A percentile compares a stretch with the other conserved stretches of the same genome.
These are phyloP conservation scores for Pterostichus niger DNA, from an alignment of 2,888 invertebrate genomes.

Conservation along the genomic window DNA sequence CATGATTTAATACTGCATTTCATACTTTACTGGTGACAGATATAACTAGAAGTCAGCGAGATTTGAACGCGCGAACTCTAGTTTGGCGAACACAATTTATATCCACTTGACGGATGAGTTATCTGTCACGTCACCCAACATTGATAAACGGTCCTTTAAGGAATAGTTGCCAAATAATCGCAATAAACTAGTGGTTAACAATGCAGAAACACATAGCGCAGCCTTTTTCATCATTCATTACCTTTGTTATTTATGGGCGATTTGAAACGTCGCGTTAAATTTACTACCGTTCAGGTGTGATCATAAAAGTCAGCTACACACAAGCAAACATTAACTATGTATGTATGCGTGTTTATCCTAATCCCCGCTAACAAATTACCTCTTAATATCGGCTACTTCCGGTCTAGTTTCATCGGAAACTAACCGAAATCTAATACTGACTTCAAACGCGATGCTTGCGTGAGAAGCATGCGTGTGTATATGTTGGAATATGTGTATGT, in stretches of 20 bases:
- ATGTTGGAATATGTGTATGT: background rate
- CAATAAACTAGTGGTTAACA: too few relatives aligned
- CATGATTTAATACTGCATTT: too few relatives aligned
- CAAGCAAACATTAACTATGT: background rate
- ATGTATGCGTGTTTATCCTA: background rate
- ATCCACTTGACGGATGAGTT: too few relatives aligned
- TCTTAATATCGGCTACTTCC: constrained; percentile 4
- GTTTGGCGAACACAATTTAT: too few relatives aligned
- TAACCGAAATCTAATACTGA: constrained; percentile 16
- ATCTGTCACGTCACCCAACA: too few relatives aligned
- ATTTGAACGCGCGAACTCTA: too few relatives aligned
- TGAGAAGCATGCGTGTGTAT: background rate
- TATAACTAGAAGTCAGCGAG: too few relatives aligned
- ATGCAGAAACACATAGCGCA: too few relatives aligned
- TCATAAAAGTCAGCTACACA: background rate
- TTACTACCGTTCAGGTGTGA: background rate
- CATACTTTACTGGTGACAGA: too few relatives aligned
- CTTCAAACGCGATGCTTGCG: background rate
- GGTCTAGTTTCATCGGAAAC: constrained; percentile 12
- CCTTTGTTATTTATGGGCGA: background rate
- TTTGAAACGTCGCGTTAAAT: background rate
- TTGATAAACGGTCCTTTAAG: too few relatives aligned
- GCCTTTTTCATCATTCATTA: background rate
- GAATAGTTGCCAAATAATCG: too few relatives aligned
- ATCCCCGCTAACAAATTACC: background rate